These are phyloP conservation scores for Desmodus rotundus DNA, from an alignment of 2,113 vertebrate genomes.

Conservation along the genomic window DNA sequence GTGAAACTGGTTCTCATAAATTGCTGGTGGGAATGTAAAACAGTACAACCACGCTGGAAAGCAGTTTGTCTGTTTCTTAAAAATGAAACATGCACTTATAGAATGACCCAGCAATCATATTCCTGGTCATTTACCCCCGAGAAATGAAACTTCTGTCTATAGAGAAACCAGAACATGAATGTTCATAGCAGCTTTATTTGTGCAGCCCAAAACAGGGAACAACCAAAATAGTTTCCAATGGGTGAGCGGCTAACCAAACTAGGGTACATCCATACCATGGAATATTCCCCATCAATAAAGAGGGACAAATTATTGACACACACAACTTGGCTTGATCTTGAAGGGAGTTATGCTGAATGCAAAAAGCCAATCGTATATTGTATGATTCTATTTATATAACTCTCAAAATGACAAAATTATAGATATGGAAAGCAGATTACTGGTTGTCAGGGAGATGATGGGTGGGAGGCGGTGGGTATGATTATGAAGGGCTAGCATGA, in stretches of 20 bases:
- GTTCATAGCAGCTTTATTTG: background rate
- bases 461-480: background rate
- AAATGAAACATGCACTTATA: background rate
- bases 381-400: slow-evolving; percentile 20
- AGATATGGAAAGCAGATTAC: background rate
- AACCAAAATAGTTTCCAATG: background rate
- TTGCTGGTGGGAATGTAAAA: slow-evolving; percentile 22
- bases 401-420: slow-evolving; percentile 24
- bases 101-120: background rate
- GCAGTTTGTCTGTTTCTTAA: background rate
- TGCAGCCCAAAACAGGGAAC: background rate
- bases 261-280: background rate
- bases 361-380: background rate
- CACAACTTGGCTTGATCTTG: background rate
- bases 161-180: background rate
- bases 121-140: background rate
- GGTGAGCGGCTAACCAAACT: background rate
- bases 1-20: background rate
- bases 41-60: background rate
- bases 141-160: background rate
- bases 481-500: background rate
- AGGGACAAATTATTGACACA: background rate
- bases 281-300: background rate
- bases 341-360: background rate
- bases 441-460: background rate